phyloP scores from a whole-genome alignment of 2,888 invertebrate genomes.

The Campoplex nolae region DNA sequence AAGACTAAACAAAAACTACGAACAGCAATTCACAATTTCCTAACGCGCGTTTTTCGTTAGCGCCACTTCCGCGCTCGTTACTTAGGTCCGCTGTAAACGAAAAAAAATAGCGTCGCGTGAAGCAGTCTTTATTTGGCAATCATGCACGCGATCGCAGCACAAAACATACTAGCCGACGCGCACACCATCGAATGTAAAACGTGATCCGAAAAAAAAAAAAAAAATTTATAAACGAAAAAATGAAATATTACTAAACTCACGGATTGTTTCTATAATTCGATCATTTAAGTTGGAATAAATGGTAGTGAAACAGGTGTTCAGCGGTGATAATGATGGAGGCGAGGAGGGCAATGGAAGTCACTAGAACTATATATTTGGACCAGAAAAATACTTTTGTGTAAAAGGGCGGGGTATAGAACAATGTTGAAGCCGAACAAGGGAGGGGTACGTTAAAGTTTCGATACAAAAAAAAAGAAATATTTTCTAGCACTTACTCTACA shows the following conservation, averaged over 20 bases:
- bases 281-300: not conserved
- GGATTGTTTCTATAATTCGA: not conserved
- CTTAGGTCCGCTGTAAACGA: not conserved
- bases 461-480: constrained; percentile 5
- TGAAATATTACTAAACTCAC: not conserved
- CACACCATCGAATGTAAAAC: not conserved
- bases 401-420: not conserved
- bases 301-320: constrained; percentile 15
- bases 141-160: not conserved
- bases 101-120: too few species aligned
- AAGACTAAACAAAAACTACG: not conserved
- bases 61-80: constrained; percentile 36
- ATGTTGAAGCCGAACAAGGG: not conserved
- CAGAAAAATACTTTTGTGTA: not conserved
- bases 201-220: not conserved
- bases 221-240: not conserved
- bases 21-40: not conserved
- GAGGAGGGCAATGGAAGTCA: not conserved
- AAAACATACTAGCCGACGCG: not conserved
- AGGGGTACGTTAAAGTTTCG: not conserved
- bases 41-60: not conserved
- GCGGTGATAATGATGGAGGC: not conserved
- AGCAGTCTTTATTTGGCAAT: constrained; percentile 6
- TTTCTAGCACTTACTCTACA: constrained; percentile 37
- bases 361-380: not conserved